These are phyloP conservation scores for Porites divaricata DNA, from an alignment of 92 coral and sea anemone genomes.

Conservation along the genomic window DNA sequence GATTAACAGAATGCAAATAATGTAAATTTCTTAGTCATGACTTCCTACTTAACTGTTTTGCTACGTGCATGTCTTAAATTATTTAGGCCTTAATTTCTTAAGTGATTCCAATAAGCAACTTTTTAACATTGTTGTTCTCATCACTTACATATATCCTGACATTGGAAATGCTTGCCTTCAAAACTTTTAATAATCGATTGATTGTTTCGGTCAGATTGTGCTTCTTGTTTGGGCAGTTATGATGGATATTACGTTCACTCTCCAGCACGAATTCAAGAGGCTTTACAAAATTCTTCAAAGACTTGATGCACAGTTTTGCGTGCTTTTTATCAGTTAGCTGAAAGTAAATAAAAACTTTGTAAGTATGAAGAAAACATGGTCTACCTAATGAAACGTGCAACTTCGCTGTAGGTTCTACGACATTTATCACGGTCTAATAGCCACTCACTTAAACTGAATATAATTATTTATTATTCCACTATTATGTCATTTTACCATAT, in stretches of 20 bases:
- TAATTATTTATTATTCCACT: too few species aligned
- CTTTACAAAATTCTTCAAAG: conserved; percentile 38
- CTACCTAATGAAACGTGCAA: too few species aligned
- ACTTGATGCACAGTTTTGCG: conserved; percentile 9
- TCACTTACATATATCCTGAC: conserved; percentile 19
- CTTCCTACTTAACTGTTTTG: too few species aligned
- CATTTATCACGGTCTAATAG: too few species aligned
- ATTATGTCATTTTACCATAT: too few species aligned
- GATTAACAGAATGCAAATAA: too few species aligned
- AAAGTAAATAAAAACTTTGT: not conserved
- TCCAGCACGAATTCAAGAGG: conserved; percentile 33
- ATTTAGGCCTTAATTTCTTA: too few species aligned
- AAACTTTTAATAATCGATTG: not conserved
- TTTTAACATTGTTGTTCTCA: not conserved
- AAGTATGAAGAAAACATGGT: not conserved
- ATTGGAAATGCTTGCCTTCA: not conserved
- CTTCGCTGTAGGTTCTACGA: too few species aligned
- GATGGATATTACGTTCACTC: not conserved
- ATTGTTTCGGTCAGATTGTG: conserved; percentile 15
- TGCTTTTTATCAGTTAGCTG: not conserved
- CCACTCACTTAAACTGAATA: too few species aligned
- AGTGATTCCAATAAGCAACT: not conserved
- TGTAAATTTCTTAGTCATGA: too few species aligned
- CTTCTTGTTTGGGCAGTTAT: not conserved
- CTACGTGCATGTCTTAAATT: too few species aligned